Evolutionary conservation across 2,797 vertebrate species (phyloP).

Genomic region (Macropus fuliginosus): DNA sequence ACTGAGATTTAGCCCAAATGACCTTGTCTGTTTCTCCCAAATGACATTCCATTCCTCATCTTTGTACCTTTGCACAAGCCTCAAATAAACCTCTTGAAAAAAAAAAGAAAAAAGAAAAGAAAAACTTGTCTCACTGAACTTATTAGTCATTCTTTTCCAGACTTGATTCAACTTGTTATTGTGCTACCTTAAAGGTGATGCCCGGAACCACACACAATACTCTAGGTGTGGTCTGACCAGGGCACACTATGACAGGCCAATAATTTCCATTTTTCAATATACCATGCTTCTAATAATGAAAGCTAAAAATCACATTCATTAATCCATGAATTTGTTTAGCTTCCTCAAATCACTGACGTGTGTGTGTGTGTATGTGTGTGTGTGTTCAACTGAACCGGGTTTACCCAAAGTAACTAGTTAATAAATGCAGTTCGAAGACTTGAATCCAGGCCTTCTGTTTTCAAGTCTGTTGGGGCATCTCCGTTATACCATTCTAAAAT

Average conservation of each 20-base stretch:
- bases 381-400: background rate
- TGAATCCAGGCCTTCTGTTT: background rate
- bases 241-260: background rate
- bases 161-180: background rate
- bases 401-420: slow-evolving; percentile 3
- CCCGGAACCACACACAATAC: background rate
- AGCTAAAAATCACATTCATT: too few species aligned
- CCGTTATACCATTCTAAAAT: background rate
- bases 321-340: background rate
- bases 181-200: background rate
- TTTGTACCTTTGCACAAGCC: too few species aligned
- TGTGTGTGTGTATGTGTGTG: too few species aligned
- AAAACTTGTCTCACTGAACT: background rate
- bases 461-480: background rate
- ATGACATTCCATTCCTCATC: too few species aligned
- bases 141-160: background rate
- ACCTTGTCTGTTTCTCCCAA: too few species aligned
- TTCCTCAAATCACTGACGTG: background rate
- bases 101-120: background rate
- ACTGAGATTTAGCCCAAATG: too few species aligned
- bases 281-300: background rate
- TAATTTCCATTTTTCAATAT: background rate
- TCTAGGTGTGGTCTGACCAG: background rate
- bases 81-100: too few species aligned
- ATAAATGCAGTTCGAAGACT: slow-evolving; percentile 27